Percentiles rank a stretch among this genome's conserved stretches.
Conservation (phyloP, 2,797 vertebrate genomes). For the Mormyrops attenuatus region DNA sequence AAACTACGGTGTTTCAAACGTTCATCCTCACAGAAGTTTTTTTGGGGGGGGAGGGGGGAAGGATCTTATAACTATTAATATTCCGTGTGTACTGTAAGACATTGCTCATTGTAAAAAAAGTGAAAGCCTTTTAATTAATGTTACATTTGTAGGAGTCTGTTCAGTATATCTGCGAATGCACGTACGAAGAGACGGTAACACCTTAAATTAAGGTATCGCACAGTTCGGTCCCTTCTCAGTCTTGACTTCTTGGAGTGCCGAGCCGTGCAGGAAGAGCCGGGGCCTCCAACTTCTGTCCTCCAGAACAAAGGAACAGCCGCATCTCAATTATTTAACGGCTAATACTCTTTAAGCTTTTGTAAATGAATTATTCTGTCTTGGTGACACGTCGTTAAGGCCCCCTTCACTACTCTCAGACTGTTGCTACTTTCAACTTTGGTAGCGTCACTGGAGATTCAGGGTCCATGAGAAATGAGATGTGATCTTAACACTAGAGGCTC, state of each 20-base stretch:
- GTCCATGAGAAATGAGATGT: not conserved
- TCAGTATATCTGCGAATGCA: not conserved
- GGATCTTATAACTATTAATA: constrained; percentile 9
- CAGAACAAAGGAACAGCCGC: constrained; percentile 10
- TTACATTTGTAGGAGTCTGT: constrained; percentile 9
- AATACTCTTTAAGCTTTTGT: constrained; percentile 18
- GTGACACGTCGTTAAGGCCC: not conserved
- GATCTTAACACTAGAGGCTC: not conserved
- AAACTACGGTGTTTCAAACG: not conserved
- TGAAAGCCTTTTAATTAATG: constrained; percentile 7
- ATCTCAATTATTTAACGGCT: constrained; percentile 11
- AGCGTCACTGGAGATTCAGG: not conserved
- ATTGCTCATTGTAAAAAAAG: constrained; percentile 8
- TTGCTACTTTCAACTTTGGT: constrained; percentile 3
- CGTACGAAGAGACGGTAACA: not conserved
- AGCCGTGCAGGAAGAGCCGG: not conserved
- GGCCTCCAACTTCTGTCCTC: not conserved
- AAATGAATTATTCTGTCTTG: constrained; percentile 19
- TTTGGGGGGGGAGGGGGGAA: not conserved
- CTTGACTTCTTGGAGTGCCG: not conserved
- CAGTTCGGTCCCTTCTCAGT: not conserved
- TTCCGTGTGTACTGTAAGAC: constrained; percentile 1
- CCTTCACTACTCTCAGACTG: not conserved
- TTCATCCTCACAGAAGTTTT: not conserved
- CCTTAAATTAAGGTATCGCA: constrained; percentile 10